These are phyloP conservation scores for Chionis minor DNA, from an alignment of 2,113 vertebrate species.

Conservation along the genomic window DNA sequence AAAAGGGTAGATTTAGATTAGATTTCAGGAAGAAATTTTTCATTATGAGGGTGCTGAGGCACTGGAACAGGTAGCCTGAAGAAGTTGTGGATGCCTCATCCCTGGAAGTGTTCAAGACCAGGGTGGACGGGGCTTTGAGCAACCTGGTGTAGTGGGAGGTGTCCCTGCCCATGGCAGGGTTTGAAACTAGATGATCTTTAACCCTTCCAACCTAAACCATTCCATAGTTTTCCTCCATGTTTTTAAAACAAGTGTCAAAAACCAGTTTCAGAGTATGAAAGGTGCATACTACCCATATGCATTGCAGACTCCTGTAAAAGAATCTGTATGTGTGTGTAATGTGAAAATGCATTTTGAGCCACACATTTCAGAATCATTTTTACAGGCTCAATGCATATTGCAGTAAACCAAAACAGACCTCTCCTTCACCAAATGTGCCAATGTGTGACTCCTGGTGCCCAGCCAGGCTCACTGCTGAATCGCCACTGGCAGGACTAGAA, in stretches of 20 bases:
- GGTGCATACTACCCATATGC: not conserved
- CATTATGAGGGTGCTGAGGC: too few species aligned
- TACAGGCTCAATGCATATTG: not conserved
- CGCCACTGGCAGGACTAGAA: not conserved
- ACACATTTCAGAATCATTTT: not conserved
- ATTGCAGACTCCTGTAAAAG: not conserved
- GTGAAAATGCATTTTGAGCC: conserved; percentile 5
- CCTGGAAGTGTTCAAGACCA: too few species aligned
- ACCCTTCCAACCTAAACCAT: too few species aligned
- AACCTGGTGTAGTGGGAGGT: too few species aligned
- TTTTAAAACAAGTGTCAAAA: conserved; percentile 5
- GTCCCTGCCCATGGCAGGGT: too few species aligned
- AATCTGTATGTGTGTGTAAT: not conserved
- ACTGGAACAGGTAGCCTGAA: too few species aligned
- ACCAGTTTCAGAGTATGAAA: not conserved
- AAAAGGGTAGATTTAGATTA: too few species aligned
- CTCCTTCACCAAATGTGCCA: not conserved
- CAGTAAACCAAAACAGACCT: not conserved
- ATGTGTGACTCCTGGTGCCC: not conserved
- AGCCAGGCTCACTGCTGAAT: not conserved
- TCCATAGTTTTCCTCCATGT: not conserved
- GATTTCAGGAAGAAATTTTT: too few species aligned
- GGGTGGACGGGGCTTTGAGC: too few species aligned
- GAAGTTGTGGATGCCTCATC: too few species aligned
- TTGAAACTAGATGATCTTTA: too few species aligned